Conservation (phyloP, 2,797 vertebrate genomes). For the Acrossocheilus wenchowensis region DNA sequence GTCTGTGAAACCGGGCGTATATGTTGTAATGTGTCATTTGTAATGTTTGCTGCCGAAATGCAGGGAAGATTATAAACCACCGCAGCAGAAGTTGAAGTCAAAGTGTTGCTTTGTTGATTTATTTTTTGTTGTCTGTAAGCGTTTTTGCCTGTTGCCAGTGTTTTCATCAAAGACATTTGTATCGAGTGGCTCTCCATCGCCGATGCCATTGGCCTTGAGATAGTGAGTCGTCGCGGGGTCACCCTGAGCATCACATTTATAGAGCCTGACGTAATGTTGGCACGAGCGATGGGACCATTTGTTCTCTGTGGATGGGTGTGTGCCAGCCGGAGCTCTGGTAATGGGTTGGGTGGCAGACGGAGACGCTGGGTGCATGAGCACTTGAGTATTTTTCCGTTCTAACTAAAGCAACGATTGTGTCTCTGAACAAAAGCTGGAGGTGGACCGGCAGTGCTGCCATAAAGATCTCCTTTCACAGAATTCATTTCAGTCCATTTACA, state of each 20-base stretch:
- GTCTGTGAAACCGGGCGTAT: background rate
- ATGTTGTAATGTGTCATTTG: conserved; percentile 16
- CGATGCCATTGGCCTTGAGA: conserved; percentile 43
- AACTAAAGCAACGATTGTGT: conserved; percentile 29
- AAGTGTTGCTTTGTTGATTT: conserved; percentile 22
- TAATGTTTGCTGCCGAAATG: conserved; percentile 9
- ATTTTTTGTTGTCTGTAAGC: background rate
- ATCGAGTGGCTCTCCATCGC: conserved; percentile 1
- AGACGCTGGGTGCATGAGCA: conserved; percentile 18
- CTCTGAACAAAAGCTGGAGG: conserved; percentile 33
- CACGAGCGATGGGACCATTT: conserved; percentile 32
- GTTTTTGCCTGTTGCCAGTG: background rate
- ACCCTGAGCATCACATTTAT: conserved; percentile 51
- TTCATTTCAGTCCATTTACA: background rate
- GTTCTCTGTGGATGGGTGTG: conserved; percentile 29
- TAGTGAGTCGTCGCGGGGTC: conserved; percentile 12
- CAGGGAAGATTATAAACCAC: background rate
- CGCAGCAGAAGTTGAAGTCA: background rate
- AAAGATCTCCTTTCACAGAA: conserved; percentile 25
- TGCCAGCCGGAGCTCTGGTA: conserved; percentile 44
- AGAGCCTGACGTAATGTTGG: conserved; percentile 49
- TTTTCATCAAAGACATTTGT: conserved; percentile 5
- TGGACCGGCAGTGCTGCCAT: background rate
- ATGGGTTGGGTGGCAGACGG: conserved; percentile 44
- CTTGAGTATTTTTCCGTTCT: conserved; percentile 25